Conservation (phyloP, 2,797 vertebrate species). For the Merluccius polli region DNA sequence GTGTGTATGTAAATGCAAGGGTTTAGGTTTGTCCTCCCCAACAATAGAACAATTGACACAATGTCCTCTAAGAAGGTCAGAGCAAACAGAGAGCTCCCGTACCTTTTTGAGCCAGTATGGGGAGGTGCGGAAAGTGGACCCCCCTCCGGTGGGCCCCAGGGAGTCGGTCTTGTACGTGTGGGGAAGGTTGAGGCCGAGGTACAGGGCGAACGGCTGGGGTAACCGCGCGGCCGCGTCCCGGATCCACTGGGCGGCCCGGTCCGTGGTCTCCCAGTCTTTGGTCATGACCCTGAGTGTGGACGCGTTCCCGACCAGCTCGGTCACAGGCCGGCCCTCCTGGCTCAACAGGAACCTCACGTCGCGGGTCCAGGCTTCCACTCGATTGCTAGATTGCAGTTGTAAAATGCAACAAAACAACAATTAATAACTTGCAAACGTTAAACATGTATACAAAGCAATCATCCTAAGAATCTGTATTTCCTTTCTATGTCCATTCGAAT, state of each 20-base stretch:
- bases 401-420: constrained; percentile 13
- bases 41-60: not conserved
- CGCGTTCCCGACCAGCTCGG: constrained; percentile 75
- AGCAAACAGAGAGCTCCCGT: not conserved
- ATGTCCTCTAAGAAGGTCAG: not conserved
- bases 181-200: constrained; percentile 92
- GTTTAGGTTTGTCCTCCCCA: not conserved
- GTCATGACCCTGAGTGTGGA: constrained; percentile 78
- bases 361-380: constrained; percentile 95
- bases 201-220: constrained; percentile 84
- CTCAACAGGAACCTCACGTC: constrained; percentile 85
- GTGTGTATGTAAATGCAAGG: not conserved
- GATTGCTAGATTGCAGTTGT: constrained; percentile 75
- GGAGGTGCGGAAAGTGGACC: constrained; percentile 92
- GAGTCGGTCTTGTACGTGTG: constrained; percentile 88
- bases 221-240: constrained; percentile 63
- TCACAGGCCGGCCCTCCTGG: constrained; percentile 87
- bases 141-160: constrained; percentile 84
- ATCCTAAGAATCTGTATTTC: not conserved
- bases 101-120: constrained; percentile 90
- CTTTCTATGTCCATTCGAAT: not conserved
- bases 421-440: not conserved
- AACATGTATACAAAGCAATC: not conserved
- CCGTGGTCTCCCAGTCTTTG: constrained; percentile 84
- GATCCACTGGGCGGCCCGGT: constrained; percentile 82